Evolutionary conservation across 2,888 invertebrate species (phyloP), one percentile per base, ranked within the genome.

Genomic region (Rhingia campestris): DNA sequence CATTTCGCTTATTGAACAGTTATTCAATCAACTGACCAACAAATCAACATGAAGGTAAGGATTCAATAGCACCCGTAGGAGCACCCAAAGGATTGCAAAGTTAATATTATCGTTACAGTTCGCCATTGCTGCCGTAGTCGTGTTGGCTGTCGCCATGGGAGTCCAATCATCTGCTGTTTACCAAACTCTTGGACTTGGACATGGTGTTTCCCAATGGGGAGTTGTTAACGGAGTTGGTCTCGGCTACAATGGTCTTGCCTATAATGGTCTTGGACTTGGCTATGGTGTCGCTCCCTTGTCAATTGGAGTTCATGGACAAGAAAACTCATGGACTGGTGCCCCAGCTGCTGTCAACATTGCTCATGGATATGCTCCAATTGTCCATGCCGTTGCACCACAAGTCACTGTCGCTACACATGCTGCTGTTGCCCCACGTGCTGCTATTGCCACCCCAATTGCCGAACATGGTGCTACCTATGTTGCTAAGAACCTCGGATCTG

Each of bases 131-230:
- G 88, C 88, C 88, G 89, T 90, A 89, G 90, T 90, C 88, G 88
- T 90, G 89, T 89, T 89, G 86, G 89, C 89, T 79, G 88, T 90
- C 86, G 90, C 90, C 86, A 87, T 88, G 86, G 89, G 89, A 87
- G 90, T 89, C 47, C 89, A 90, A 86, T 89, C 91, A 72, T 91
- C 91, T 30, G 59, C 45, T 30, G 59, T 43, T 7, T 3, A 59
- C 39, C 49, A 64, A 9, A 33, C 45, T 9, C 43, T 54, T 45
- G 70, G 59, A 33, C 37, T 54, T 9, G 54, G 61, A 37, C 37
- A 12, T n/a, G 49, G 32, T 14, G 53, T 43, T n/a, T 41, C 49
- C 9, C 51, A 33, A 9, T 1, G 32, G 5, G 66, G 51, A 4
- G n/a, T 43, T n/a, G 32, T 51, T 32, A 41, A 43, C 22, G 33